Base-by-base conservation (phyloP, 2,797 vertebrate genomes). In the Myiotriccus ornatus region DNA sequence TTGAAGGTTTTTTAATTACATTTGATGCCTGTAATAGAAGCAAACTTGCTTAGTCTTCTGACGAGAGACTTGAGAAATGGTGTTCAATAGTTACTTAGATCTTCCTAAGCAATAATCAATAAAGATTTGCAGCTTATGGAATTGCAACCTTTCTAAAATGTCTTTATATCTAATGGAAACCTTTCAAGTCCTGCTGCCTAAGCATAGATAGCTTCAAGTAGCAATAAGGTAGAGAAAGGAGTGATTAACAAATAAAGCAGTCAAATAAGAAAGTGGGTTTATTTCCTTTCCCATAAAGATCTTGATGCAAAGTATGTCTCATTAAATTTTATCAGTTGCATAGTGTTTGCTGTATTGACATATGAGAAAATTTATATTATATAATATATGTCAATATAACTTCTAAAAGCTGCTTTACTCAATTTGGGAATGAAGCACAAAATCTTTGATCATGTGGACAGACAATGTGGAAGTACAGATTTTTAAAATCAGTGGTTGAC, bases 41-140 rank as follows among this genome's bases (percentile, higher is more conserved):
- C 28, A 87, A 89, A 35, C 16, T 34, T 62, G 6, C 28, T 63
- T 43, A 62, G 30, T 24, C 35, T 94, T 95, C 46, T 28, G 37
- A 74, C 28, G 4, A 84, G 9, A 69, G 32, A 75, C 22, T 69
- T 73, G 80, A 93, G 47, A 70, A 86, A 25, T 35, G 12, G 13
- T 68, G 34, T 88, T 91, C 62, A 86, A 25, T 64, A 73, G 52
- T 44, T 55, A 49, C 57, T 94, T 94, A 83, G 67, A 59, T 74
- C 65, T 93, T 91, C 43, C 32, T 85, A 69, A 76, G 47, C 46
- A 89, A 39, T 81, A 78, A 85, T 90, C 80, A 89, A 84, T 84
- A 71, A 87, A 67, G 78, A 85, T 86, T 87, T 90, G 24, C 41
- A 90, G 73, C n/a, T 81, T 89, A 39, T 79, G 35, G 62, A 86